phyloP scores from a whole-genome alignment of 2,113 vertebrate genomes.

The Hydropotes inermis region DNA sequence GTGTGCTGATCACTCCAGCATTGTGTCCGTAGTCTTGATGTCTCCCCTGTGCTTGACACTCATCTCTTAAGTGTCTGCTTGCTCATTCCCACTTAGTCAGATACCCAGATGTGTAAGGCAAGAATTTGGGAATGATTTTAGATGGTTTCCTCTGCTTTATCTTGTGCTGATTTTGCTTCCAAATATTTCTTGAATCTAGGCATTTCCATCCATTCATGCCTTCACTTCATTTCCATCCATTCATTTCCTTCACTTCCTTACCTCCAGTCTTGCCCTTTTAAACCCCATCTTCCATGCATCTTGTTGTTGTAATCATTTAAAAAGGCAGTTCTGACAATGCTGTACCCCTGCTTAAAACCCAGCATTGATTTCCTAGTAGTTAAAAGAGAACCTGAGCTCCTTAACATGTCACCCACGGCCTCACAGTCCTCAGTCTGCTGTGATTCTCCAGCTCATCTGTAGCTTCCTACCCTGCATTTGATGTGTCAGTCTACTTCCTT shows the following conservation, averaged over 20 bases:
- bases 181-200: not conserved
- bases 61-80: not conserved
- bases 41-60: not conserved
- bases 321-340: not conserved
- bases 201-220: not conserved
- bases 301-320: not conserved
- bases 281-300: not conserved
- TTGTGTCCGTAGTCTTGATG: not conserved
- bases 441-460: not conserved
- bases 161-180: not conserved
- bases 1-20: not conserved
- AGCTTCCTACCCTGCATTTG: not conserved
- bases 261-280: not conserved
- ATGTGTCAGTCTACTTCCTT: not conserved
- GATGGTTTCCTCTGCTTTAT: not conserved
- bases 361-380: not conserved
- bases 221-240: not conserved
- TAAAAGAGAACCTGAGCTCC: not conserved
- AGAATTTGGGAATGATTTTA: not conserved
- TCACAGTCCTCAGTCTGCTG: not conserved
- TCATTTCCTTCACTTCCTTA: not conserved
- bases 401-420: not conserved
- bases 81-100: not conserved
- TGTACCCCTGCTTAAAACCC: not conserved
- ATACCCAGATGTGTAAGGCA: not conserved